Evolutionary conservation across 2,888 invertebrate species (phyloP).

Genomic region (Dryococelus australis): DNA sequence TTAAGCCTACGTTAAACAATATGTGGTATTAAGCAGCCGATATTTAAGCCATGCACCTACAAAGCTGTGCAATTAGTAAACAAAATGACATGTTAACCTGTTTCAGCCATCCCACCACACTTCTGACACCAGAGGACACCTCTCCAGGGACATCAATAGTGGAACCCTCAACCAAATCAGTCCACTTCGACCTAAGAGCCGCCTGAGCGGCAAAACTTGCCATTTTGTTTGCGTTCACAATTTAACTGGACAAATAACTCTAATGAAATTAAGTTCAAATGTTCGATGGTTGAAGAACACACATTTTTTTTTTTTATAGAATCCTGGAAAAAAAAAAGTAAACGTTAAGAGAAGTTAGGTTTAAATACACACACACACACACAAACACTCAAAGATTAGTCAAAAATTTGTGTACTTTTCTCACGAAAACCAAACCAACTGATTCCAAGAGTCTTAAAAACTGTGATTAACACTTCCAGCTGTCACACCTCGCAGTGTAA

Average conservation of each 20-base stretch:
- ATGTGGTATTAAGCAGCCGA: neutral
- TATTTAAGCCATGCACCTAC: neutral
- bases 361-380: no score
- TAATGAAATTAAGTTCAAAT: neutral
- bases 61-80: neutral
- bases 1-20: no score
- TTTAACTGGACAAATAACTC: neutral
- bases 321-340: neutral
- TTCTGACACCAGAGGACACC: conserved; percentile 75
- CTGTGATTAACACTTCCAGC: no score
- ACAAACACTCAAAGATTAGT: neutral
- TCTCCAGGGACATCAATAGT: conserved; percentile 69
- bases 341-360: neutral
- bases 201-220: conserved; percentile 76
- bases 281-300: neutral
- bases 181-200: conserved; percentile 75
- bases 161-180: conserved; percentile 69
- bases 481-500: no score
- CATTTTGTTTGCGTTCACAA: conserved; percentile 59
- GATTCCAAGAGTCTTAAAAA: no score
- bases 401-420: no score
- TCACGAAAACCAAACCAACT: no score
- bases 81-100: conserved; percentile 64
- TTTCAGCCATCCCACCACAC: conserved; percentile 84
- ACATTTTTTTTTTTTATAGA: neutral